These are phyloP conservation scores for Arge pagana DNA, from an alignment of 2,888 invertebrate genomes.

Conservation along the genomic window DNA sequence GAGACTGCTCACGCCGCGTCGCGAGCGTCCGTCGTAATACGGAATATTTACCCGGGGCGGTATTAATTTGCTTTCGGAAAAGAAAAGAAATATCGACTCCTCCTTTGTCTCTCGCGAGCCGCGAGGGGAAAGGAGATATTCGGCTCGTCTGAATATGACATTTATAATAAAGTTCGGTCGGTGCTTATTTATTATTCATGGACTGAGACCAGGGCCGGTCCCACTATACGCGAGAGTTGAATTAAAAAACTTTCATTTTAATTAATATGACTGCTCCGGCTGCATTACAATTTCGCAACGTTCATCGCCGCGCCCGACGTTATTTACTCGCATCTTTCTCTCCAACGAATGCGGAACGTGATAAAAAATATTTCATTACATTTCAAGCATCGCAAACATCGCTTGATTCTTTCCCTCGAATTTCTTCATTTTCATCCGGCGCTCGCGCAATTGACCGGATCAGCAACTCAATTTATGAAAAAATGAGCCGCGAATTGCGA, in stretches of 20 bases:
- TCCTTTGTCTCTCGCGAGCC: slow-evolving; percentile 27
- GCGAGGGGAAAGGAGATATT: slow-evolving; percentile 40
- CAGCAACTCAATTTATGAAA: no score
- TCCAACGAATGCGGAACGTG: no score
- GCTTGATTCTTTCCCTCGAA: not conserved
- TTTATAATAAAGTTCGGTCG: slow-evolving; percentile 42
- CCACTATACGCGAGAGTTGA: slow-evolving; percentile 32
- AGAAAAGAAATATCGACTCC: no score
- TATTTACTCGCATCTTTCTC: not conserved
- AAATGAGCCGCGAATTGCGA: no score
- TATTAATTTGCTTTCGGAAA: no score
- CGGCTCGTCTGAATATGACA: slow-evolving; percentile 40
- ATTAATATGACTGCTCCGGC: slow-evolving; percentile 37
- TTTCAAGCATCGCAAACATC: not conserved
- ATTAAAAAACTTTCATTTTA: slow-evolving; percentile 44
- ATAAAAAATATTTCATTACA: no score
- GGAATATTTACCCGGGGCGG: no score
- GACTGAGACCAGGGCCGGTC: slow-evolving; percentile 19
- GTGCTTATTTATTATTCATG: slow-evolving; percentile 43
- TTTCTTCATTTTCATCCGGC: not conserved
- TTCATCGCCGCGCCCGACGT: not conserved
- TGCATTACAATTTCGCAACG: slow-evolving; percentile 20
- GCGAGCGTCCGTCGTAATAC: no score
- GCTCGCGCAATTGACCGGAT: not conserved
- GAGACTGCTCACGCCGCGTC: no score